Conservation (phyloP, 2,888 invertebrate genomes). For the Chalcis sispes region DNA sequence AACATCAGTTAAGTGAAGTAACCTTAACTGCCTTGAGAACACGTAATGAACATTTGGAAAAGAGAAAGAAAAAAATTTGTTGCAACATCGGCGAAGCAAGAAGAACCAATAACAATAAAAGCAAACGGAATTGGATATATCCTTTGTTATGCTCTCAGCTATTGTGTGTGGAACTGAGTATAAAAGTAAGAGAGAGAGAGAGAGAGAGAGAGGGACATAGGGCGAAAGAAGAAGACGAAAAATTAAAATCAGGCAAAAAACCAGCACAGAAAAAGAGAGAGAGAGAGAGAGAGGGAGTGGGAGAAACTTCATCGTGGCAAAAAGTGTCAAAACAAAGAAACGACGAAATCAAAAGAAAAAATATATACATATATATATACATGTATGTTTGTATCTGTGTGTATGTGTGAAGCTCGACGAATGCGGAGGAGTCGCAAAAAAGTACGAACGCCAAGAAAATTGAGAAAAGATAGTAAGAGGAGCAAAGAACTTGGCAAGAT, state of each 20-base stretch:
- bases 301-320: slow-evolving; percentile 34
- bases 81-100: neutral
- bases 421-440: neutral
- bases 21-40: no score
- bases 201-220: neutral
- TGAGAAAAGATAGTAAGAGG: no score
- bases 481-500: slow-evolving; percentile 15
- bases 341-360: neutral
- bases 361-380: neutral
- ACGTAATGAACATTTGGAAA: neutral
- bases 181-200: neutral
- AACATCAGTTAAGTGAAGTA: no score
- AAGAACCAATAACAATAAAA: neutral
- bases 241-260: neutral
- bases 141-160: neutral
- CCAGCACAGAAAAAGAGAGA: neutral
- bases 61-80: slow-evolving; percentile 1
- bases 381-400: no score
- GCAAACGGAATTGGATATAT: neutral
- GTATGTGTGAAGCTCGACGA: no score
- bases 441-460: no score
- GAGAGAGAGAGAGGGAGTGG: neutral
- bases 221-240: neutral
- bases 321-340: slow-evolving; percentile 46
- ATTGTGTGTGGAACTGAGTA: no score